Percentiles rank a stretch among this genome's conserved stretches.
phyloP scores from a whole-genome alignment of 1,140 invertebrate genomes.

The Lepidotrigona ventralis region DNA sequence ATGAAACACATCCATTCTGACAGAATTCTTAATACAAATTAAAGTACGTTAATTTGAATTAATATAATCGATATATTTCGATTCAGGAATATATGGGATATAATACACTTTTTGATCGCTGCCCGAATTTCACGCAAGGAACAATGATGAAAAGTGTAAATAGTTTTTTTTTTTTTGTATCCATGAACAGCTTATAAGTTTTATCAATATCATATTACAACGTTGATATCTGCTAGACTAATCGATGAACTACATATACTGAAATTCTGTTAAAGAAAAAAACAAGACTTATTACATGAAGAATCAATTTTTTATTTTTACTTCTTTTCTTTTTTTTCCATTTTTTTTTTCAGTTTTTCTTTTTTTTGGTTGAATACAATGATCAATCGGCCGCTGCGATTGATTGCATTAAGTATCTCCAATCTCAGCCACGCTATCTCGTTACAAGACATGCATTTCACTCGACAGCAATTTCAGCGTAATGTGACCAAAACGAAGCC shows the following conservation, averaged over 20 bases:
- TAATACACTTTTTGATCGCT: background rate
- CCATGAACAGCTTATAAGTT: background rate
- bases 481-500: conserved; percentile 24
- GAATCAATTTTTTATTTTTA: conserved; percentile 48
- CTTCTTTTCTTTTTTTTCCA: conserved; percentile 18
- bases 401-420: conserved; percentile 52
- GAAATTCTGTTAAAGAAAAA: background rate
- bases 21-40: background rate
- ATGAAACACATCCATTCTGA: background rate
- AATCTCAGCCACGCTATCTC: conserved; percentile 40
- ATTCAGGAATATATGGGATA: background rate
- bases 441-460: conserved; percentile 40
- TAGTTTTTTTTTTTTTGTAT: conserved; percentile 1
- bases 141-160: conserved; percentile 1
- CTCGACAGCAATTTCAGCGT: conserved; percentile 31
- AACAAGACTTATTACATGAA: conserved; percentile 38
- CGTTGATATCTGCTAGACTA: background rate
- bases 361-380: conserved; percentile 59
- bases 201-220: background rate
- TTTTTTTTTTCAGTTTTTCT: conserved; percentile 26
- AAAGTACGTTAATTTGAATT: background rate
- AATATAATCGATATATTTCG: background rate
- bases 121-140: background rate
- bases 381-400: conserved; percentile 52
- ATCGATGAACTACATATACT: background rate